Conservation (phyloP, 2,113 vertebrate genomes). For the Leptocoma aspasia region DNA sequence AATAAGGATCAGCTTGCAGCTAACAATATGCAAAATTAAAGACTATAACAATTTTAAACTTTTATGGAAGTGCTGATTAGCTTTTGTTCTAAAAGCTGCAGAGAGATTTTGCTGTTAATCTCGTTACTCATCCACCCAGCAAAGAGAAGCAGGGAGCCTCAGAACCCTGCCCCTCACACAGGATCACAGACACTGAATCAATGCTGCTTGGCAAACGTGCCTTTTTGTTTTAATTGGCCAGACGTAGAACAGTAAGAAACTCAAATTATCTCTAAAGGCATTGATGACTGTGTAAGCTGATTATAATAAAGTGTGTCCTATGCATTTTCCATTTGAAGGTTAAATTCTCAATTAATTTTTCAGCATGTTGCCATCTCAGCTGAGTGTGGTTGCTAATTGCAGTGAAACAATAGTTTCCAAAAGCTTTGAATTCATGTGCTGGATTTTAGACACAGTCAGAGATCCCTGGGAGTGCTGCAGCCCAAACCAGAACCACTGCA, state of each 20-base stretch:
- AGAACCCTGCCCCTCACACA: conserved; percentile 48
- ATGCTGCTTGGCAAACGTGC: conserved; percentile 42
- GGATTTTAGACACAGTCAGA: conserved; percentile 15
- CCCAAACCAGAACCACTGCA: not conserved
- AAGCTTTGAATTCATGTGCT: conserved; percentile 7
- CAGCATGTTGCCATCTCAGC: conserved; percentile 61
- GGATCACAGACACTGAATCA: conserved; percentile 51
- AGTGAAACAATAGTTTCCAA: conserved; percentile 50
- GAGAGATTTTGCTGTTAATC: conserved; percentile 61
- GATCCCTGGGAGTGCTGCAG: not conserved
- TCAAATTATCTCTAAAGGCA: conserved; percentile 58
- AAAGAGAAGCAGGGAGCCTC: conserved; percentile 60
- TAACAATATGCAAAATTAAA: conserved; percentile 74
- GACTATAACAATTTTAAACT: conserved; percentile 61
- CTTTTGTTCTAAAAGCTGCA: conserved; percentile 60
- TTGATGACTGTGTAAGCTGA: conserved; percentile 55
- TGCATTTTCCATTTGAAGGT: conserved; percentile 73
- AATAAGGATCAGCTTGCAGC: conserved; percentile 52
- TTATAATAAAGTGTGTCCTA: conserved; percentile 51
- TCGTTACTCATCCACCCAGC: conserved; percentile 56
- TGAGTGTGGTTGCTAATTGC: conserved; percentile 60
- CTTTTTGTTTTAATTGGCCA: conserved; percentile 27
- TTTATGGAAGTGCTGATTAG: conserved; percentile 51
- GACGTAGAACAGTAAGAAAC: conserved; percentile 49
- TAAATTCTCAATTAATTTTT: conserved; percentile 78